Evolutionary conservation across 2,797 vertebrate species (phyloP), one percentile per base, ranked within the genome.

Genomic region (Distichodus sexfasciatus): DNA sequence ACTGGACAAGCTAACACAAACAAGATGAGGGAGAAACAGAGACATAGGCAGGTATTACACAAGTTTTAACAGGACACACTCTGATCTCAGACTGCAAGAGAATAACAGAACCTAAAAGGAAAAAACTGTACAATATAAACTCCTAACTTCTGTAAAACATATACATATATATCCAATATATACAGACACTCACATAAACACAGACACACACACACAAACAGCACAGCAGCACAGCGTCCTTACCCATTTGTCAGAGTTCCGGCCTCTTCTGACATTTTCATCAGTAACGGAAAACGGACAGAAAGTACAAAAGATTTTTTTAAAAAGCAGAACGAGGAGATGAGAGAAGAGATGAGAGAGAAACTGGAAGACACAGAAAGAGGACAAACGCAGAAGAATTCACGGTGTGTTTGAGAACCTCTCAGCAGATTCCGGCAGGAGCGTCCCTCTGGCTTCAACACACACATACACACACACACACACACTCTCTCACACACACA

Each of bases 211-310:
- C 31, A 57, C 17, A 44, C 62, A 76, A 19, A 51, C 75, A 78
- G 68, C 61, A 53, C n/a, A 57, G 19, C 60, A 24, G 24, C 19
- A 29, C 15, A 14, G 9, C 72, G 60, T 67, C 78, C 90, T 91
- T 88, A 92, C 91, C 91, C 89, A 8, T 90, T 90, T 65, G 89
- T 79, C 31, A 84, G 81, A 82, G 81, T 84, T 76, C 84, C 82
- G 76, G 88, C 88, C 76, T 84, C 87, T 82, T 57, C 83, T 84
- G 91, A 91, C 91, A 92, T 91, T 91, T 89, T 90, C 88, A 91
- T 90, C 74, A 86, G 85, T 79, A 66, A 75, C 71, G 78, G 58
- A 57, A 58, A 69, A 72, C 46, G 46, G 33, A 61, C 21, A 41
- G 46, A 58, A 50, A 40, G 31, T 31, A 29, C 33, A 33, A 60